Evolutionary conservation across 2,113 vertebrate genomes (phyloP).

Genomic region (Odobenus rosmarus): DNA sequence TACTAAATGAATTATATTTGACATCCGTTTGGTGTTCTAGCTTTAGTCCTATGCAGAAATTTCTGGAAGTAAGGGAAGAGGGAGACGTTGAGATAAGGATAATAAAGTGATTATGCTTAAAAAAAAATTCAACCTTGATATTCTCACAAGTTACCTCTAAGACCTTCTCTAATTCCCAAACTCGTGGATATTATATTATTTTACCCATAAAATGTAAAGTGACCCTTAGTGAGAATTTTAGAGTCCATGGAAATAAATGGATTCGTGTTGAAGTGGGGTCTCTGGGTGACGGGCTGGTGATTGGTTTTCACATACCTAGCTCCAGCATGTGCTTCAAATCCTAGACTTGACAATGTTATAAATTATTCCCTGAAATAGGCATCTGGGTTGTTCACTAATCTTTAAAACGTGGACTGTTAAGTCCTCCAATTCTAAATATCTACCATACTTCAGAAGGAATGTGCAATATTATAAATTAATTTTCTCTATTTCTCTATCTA

Average conservation of each 20-base stretch:
- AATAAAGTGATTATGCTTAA: not conserved
- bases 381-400: not conserved
- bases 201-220: not conserved
- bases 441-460: not conserved
- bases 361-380: not conserved
- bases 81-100: not conserved
- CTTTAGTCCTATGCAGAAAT: not conserved
- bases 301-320: not conserved
- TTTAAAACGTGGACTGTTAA: not conserved
- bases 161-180: not conserved
- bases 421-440: not conserved
- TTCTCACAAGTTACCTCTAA: not conserved
- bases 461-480: conserved; percentile 70
- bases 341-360: not conserved
- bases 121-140: not conserved
- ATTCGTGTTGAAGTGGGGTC: not conserved
- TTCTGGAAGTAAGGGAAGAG: not conserved
- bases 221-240: not conserved
- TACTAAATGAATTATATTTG: not conserved
- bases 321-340: not conserved
- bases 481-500: conserved; percentile 66
- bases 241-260: not conserved
- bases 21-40: not conserved
- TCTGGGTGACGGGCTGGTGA: not conserved
- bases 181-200: not conserved